A percentile compares a stretch with the other conserved stretches of the same genome.
These are phyloP conservation scores for Nycticorax nycticorax DNA, from an alignment of 2,113 vertebrate species.

Conservation along the genomic window DNA sequence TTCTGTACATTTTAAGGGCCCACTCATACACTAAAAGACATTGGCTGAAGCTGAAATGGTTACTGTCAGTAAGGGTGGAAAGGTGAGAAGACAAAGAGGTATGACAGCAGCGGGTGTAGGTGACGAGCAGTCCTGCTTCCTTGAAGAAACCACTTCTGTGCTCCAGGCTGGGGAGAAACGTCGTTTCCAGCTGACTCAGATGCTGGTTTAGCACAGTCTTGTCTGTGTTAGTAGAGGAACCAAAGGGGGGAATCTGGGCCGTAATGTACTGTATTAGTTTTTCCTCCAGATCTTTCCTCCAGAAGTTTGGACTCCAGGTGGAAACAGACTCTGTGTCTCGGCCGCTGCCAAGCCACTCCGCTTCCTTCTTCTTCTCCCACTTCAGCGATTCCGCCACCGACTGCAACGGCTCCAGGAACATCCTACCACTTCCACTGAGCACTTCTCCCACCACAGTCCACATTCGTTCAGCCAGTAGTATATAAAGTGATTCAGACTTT, in stretches of 20 bases:
- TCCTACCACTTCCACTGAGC: neutral
- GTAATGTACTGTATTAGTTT: conserved; percentile 3
- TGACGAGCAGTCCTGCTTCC: neutral
- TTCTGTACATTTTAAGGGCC: conserved; percentile 20
- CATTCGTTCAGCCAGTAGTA: neutral
- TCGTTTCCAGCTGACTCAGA: neutral
- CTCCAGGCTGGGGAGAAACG: neutral
- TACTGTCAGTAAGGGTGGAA: neutral
- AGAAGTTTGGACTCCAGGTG: conserved; percentile 28
- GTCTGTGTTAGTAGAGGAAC: neutral
- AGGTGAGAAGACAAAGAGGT: conserved; percentile 21
- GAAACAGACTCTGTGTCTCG: neutral
- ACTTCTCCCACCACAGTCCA: conserved; percentile 23
- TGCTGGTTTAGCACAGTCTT: conserved; percentile 31
- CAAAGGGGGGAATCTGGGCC: neutral
- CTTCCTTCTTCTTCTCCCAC: conserved; percentile 16
- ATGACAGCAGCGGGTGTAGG: neutral
- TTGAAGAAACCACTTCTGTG: neutral
- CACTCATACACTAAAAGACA: conserved; percentile 55
- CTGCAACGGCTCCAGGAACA: neutral
- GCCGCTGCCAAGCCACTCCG: neutral
- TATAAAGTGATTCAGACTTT: conserved; percentile 35
- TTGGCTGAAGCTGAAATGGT: conserved; percentile 24
- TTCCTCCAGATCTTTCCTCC: conserved; percentile 50
- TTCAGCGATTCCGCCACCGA: neutral